Evolutionary conservation across 2,113 vertebrate genomes (phyloP), one percentile per base, ranked within the genome.

Genomic region (Sinocyclocheilus maitianheensis): DNA sequence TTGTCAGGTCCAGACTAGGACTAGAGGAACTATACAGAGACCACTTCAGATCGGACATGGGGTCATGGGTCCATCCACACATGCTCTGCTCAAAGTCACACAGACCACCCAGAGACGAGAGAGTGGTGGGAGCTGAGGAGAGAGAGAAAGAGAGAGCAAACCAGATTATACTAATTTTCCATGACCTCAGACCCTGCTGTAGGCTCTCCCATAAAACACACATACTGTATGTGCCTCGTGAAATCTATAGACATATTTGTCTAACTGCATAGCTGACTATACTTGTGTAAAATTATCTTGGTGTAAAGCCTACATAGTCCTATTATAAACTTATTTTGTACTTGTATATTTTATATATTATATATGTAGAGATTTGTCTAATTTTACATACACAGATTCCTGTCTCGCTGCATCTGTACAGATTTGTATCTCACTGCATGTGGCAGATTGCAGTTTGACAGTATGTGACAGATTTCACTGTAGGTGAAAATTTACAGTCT

Each of bases 1-100:
- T 91, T 4, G 67, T 87, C 90, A 89, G 93, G 87, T 95, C 96
- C 95, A 93, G 94, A 90, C 94, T 93, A 24, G 91, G 93, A 92
- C 93, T 94, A 51, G 96, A 93, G 75, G 93, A 80, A 86, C 95
- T 94, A 92, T 96, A 95, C 84, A 96, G 94, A 11, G 94, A 94
- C 97, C 97, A 98, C 0, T 92, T 96, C 83, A 97, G 95, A 65
- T 96, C 95, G 0, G 95, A 97, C 88, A 94, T 94, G 0, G 94
- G 94, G 87, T 99, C 97, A 0, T 97, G 96, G 4, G 96, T 95
- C 98, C 98, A 99, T 86, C 97, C 96, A 37, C 98, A 99, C 90
- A 98, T 84, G 77, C 93, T 95, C 84, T 92, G 92, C 90, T 98
- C 97, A 85, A 99, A 99, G 92, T 98, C 97, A 90, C 98, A 99